phyloP scores from a whole-genome alignment of 1,140 invertebrate species.

The Lucilia cuprina region DNA sequence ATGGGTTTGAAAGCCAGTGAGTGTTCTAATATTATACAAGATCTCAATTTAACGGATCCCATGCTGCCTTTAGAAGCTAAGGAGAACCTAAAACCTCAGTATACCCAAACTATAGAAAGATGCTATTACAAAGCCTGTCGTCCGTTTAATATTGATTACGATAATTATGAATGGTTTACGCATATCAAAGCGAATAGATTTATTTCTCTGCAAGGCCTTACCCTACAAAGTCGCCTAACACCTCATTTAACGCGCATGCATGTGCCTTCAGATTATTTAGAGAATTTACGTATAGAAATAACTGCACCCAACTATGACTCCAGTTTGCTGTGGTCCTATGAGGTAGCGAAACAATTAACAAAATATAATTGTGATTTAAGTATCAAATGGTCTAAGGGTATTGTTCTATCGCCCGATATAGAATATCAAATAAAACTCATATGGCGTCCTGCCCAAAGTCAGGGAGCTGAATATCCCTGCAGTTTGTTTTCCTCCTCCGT shows the following conservation, averaged over 20 bases:
- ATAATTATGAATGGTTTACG: constrained; percentile 45
- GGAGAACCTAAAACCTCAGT: neutral
- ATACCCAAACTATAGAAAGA: constrained; percentile 46
- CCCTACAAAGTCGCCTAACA: constrained; percentile 54
- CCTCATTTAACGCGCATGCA: constrained; percentile 45
- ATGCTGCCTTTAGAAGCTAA: neutral
- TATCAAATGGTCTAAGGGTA: constrained; percentile 49
- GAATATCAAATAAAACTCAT: constrained; percentile 50
- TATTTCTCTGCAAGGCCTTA: constrained; percentile 53
- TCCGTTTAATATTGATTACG: constrained; percentile 52
- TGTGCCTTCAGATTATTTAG: constrained; percentile 48
- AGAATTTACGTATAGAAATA: constrained; percentile 50
- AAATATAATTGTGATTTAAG: constrained; percentile 60
- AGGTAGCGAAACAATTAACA: constrained; percentile 48
- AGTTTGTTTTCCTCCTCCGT: constrained; percentile 51
- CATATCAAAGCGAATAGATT: constrained; percentile 51
- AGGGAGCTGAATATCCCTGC: constrained; percentile 58
- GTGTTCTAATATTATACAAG: constrained; percentile 38
- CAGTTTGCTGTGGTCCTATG: constrained; percentile 49
- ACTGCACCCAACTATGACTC: neutral
- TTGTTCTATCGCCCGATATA: constrained; percentile 54
- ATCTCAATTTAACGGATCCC: constrained; percentile 36
- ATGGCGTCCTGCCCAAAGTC: constrained; percentile 49
- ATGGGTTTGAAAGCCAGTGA: constrained; percentile 46
- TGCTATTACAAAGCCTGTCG: constrained; percentile 59